Base-by-base conservation (phyloP, 1,140 invertebrate species). In the Goniozus legneri region DNA sequence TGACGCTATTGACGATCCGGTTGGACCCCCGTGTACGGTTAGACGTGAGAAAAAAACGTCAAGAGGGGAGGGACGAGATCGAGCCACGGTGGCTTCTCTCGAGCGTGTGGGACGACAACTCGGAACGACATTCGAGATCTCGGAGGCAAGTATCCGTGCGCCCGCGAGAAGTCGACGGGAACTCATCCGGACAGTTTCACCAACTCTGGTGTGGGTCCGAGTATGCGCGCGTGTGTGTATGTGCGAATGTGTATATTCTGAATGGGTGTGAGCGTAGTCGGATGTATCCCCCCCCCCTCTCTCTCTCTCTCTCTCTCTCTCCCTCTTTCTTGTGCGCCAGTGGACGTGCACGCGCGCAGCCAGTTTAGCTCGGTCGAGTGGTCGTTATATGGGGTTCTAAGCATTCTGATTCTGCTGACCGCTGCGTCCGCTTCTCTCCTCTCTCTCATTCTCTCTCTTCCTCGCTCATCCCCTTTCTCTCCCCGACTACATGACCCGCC, bases 331-430 rank as follows among this genome's bases (percentile, higher is more conserved):
- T 10, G 24, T 27, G 24, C 10, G 4, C 4, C 24, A 6, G 24
- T 27, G 24, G 10, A 10, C 24, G 24, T 27, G 4, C 24, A 27
- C 4, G 24, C 24, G 42, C 52, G 47, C 47, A 47, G 35, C 50
- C 41, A 44, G 53, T 61, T 63, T 59, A 61, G 51, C 54, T 54
- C 36, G 47, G 50, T 64, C 43, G 65, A 68, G 64, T 65, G 59
- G 51, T 57, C 61, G 63, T 67, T 68, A 67, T 67, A 67, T 62
- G 61, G 63, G 61, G 45, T 61, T 58, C 63, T 62, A 65, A 65
- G 63, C 65, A 69, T 69, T 67, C 56, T 63, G 63, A 68, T 67
- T 67, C 59, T 69, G 64, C 66, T 67, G 61, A 65, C 65, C 64
- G 22, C 56, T 65, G 65, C 55, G 43, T 24, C 27, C 44, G 10